These are phyloP conservation scores for Cheumatopsyche charites DNA, from an alignment of 1,140 invertebrate genomes.

Conservation along the genomic window DNA sequence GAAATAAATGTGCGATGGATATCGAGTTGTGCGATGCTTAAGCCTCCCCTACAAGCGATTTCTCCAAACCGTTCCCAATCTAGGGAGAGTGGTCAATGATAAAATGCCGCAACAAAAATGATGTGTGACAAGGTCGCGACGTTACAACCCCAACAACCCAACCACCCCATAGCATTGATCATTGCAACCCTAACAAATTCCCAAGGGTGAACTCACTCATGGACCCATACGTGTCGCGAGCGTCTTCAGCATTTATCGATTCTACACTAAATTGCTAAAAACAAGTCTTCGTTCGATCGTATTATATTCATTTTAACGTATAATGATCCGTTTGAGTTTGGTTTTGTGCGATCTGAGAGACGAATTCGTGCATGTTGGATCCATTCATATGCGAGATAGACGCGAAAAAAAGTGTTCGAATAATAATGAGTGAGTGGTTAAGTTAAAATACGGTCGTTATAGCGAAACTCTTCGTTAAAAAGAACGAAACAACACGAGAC, in stretches of 20 bases:
- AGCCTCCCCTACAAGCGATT: neutral
- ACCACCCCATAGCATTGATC: conserved; percentile 22
- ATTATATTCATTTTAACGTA: no score
- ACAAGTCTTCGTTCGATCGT: no score
- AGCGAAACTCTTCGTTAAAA: conserved; percentile 27
- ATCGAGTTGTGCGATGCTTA: neutral
- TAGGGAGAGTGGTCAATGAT: conserved; percentile 45
- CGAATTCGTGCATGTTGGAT: neutral
- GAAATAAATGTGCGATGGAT: neutral
- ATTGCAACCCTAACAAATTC: conserved; percentile 26
- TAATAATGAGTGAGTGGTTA: conserved; percentile 23
- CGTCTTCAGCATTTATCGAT: no score
- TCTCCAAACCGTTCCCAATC: conserved; percentile 28
- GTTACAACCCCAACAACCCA: conserved; percentile 18
- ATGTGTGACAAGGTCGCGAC: conserved; percentile 46
- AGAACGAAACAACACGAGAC: conserved; percentile 9
- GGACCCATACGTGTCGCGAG: no score
- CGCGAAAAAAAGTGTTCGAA: neutral
- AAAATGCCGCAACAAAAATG: conserved; percentile 48
- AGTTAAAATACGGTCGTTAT: conserved; percentile 37
- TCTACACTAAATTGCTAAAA: no score
- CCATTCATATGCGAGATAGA: conserved; percentile 8
- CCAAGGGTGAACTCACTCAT: conserved; percentile 31
- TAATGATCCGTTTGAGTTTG: no score
- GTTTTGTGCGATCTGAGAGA: no score